These are phyloP conservation scores for mouse (Mus musculus) DNA, from an alignment of 2,113 vertebrate species.

Conservation along the genomic window GRCm39 chr5:139844001-139844500, in stretches of 20 bases:
- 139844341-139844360: neutral
- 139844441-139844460: conserved; percentile 43
- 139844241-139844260: neutral
- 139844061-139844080: neutral
- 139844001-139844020: neutral
- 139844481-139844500: conserved; percentile 21
- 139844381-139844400: neutral
- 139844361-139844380: neutral
- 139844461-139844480: conserved; percentile 52
- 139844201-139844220: neutral
- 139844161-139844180: neutral
- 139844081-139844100: neutral
- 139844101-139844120: neutral
- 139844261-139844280: no score
- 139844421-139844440: conserved; percentile 15
- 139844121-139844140: neutral
- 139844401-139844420: neutral
- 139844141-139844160: neutral
- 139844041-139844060: neutral
- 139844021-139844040: neutral
- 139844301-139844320: neutral
- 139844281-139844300: neutral
- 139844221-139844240: neutral
- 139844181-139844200: neutral
- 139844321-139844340: neutral